Evolutionary conservation across 2,113 vertebrate genomes (phyloP), one percentile per base, ranked within the genome.

Genomic region (Eublepharis macularius): DNA sequence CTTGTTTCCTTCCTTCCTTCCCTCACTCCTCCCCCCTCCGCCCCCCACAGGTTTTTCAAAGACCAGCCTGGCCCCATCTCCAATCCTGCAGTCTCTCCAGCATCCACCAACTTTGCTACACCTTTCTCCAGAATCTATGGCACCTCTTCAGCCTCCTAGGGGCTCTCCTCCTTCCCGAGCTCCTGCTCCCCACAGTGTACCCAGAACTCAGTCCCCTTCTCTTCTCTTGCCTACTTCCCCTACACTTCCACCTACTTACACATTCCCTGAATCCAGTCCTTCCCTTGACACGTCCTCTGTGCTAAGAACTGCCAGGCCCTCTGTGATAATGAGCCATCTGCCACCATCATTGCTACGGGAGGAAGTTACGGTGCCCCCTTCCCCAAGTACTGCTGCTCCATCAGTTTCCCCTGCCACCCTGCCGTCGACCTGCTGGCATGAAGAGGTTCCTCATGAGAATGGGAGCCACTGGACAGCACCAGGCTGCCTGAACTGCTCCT

Each of bases 401-500:
- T 47, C 32, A 45, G 12, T 8, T 41, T 65, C 80, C 0, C 57
- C 65, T 1, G n/a, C 36, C 32, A 19, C 32, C 29, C 51, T 49
- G 14, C 24, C 76, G n/a, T 82, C 39, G 10, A 87, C 0, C 26
- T 97, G 97, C 32, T 93, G 95, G 96, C 85, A 95, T 87, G 92
- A 80, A 36, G 95, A 93, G 47, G 72, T 41, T 32, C 77, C n/a
- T 4, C 47, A 80, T 43, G 86, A 92, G 24, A 78, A 90, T 0
- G 94, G 96, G 0, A 80, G 95, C 83, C 92, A 0, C 76, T 97
- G 97, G 97, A 88, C 1, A 0, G 95, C 93, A 80, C 90, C 76
- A 0, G 91, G 88, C 3, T 97, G 97, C 54, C 86, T 65, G 76
- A 95, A 89, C 76, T 97, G 97, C 70, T 21, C 57, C 74, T 97